These are phyloP conservation scores for Junonia oenone DNA, from an alignment of 2,888 invertebrate species.

Conservation along the genomic window DNA sequence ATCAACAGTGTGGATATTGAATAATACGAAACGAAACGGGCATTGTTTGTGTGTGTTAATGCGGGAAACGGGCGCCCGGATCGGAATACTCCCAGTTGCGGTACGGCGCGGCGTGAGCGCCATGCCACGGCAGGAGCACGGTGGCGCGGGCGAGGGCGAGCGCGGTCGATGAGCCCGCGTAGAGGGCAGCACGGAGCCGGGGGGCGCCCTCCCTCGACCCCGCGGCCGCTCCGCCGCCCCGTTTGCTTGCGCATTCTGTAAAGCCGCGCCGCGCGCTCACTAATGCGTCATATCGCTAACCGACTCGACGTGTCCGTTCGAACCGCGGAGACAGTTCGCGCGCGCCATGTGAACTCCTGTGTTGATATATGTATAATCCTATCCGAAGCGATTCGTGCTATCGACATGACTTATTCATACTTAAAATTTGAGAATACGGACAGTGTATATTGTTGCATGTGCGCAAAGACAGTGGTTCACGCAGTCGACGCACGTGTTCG, in stretches of 20 bases:
- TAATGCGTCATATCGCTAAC: constrained; percentile 74
- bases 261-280: constrained; percentile 74
- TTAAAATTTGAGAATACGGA: constrained; percentile 39
- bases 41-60: background rate
- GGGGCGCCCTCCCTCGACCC: constrained; percentile 43
- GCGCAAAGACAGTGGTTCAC: constrained; percentile 50
- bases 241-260: constrained; percentile 63
- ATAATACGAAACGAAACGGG: background rate
- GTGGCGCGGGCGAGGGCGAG: constrained; percentile 53
- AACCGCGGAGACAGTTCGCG: constrained; percentile 46
- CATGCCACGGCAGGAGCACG: constrained; percentile 40
- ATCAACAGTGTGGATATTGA: background rate
- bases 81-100: constrained; percentile 51
- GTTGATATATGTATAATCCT: constrained; percentile 44
- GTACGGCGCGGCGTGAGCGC: constrained; percentile 38
- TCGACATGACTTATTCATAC: constrained; percentile 20
- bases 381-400: constrained; percentile 30
- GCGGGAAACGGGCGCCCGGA: constrained; percentile 10
- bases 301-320: constrained; percentile 56
- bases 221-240: constrained; percentile 48
- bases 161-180: constrained; percentile 77
- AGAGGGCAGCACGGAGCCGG: constrained; percentile 71
- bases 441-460: constrained; percentile 63
- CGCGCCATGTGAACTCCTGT: constrained; percentile 74
- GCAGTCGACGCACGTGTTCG: constrained; percentile 65